Evolutionary conservation across 2,113 vertebrate genomes (phyloP).

Genomic region (Sylvicapra grimmia): DNA sequence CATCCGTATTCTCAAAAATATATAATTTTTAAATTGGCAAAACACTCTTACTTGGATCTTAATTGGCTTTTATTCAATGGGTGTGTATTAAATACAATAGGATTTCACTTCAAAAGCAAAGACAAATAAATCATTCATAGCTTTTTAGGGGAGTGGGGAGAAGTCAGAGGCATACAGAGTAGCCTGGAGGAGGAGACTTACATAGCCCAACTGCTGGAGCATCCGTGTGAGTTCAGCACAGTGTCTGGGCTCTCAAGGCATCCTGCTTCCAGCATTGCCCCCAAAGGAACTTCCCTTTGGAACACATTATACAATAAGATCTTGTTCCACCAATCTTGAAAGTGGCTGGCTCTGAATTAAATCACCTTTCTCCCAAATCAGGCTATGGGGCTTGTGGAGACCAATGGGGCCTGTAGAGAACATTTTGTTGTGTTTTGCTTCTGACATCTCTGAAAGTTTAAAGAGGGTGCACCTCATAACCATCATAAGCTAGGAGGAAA

Average conservation of each 20-base stretch:
- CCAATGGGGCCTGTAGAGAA: neutral
- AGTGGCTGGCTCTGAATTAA: neutral
- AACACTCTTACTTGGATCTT: neutral
- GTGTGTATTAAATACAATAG: neutral
- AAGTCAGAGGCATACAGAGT: neutral
- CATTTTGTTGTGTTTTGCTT: neutral
- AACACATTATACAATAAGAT: neutral
- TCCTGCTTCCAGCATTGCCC: neutral
- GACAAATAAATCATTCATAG: neutral
- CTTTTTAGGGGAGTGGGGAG: neutral
- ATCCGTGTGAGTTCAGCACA: neutral
- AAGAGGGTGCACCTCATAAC: neutral
- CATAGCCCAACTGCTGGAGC: neutral
- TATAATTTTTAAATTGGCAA: neutral
- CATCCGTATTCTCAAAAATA: neutral
- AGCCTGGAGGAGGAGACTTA: neutral
- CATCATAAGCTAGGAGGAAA: neutral
- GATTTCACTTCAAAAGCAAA: slow-evolving; percentile 27
- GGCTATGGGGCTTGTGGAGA: neutral
- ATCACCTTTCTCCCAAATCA: neutral
- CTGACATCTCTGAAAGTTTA: neutral
- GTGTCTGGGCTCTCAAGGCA: neutral
- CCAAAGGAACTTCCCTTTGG: neutral
- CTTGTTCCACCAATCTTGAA: neutral
- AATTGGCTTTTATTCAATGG: neutral